A percentile compares a stretch with the other conserved stretches of the same genome.
Conservation (phyloP, 2,888 invertebrate species). For the Mystacides longicornis region DNA sequence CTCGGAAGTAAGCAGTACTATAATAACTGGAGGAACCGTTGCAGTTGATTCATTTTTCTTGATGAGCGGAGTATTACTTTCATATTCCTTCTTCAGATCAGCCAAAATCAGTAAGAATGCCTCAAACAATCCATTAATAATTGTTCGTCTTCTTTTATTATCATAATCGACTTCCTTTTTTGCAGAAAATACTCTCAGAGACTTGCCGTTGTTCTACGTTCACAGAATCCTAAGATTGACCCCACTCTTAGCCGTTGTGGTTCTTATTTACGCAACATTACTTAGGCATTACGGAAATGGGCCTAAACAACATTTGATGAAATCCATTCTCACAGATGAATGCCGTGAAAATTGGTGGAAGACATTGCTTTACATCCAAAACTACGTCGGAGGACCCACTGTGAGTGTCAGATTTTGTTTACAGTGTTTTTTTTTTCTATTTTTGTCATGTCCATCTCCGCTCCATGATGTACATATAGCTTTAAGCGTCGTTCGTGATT, state of each 20-base stretch:
- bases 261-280: constrained; percentile 29
- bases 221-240: constrained; percentile 20
- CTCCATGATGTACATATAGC: too few species aligned
- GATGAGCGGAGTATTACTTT: constrained; percentile 52
- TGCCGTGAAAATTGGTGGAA: constrained; percentile 49
- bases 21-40: constrained; percentile 30
- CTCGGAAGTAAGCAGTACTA: constrained; percentile 4
- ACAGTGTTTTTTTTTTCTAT: too few species aligned
- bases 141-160: too few species aligned
- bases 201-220: constrained; percentile 13
- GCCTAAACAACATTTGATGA: constrained; percentile 31
- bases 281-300: constrained; percentile 36
- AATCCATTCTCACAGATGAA: constrained; percentile 37
- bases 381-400: constrained; percentile 29
- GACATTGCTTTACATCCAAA: constrained; percentile 43
- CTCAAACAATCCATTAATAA: too few species aligned
- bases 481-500: too few species aligned
- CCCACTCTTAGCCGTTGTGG: constrained; percentile 13
- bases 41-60: constrained; percentile 59
- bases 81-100: constrained; percentile 31
- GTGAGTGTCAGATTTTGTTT: too few species aligned
- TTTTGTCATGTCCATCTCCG: too few species aligned
- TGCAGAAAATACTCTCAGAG: background rate
- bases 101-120: constrained; percentile 26
- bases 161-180: too few species aligned